Conservation (phyloP, 2,888 invertebrate genomes). For the Dynastes maya region DNA sequence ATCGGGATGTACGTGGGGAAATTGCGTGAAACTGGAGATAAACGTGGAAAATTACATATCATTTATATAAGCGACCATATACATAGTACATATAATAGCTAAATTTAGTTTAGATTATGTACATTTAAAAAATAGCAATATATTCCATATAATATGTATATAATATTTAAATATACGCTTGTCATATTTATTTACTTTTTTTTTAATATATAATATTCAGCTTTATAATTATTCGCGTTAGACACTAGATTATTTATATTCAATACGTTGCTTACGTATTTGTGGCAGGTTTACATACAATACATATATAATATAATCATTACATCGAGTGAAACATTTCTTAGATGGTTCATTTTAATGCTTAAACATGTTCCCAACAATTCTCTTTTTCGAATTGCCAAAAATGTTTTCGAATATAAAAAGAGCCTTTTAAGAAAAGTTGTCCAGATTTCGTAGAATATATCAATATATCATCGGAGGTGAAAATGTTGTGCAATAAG, state of each 20-base stretch:
- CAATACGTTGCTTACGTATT: constrained; percentile 62
- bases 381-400: too few relatives aligned
- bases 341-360: neutral
- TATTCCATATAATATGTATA: constrained; percentile 47
- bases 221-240: neutral
- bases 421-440: neutral
- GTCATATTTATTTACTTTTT: constrained; percentile 1
- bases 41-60: neutral
- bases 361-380: too few relatives aligned
- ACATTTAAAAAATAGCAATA: constrained; percentile 62
- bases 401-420: neutral
- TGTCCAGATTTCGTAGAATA: neutral
- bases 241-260: neutral
- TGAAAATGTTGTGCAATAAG: too few relatives aligned
- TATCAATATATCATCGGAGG: too few relatives aligned
- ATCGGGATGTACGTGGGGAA: neutral
- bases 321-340: constrained; percentile 52
- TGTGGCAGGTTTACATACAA: constrained; percentile 65
- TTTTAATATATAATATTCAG: constrained; percentile 1
- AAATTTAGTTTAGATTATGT: constrained; percentile 57
- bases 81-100: neutral
- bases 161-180: constrained; percentile 41
- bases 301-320: constrained; percentile 46
- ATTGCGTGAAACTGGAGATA: neutral
- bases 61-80: neutral